A percentile compares a stretch with the other conserved stretches of the same genome.
Evolutionary conservation across 1,140 invertebrate genomes (phyloP).

Genomic region (Eueides isabella): DNA sequence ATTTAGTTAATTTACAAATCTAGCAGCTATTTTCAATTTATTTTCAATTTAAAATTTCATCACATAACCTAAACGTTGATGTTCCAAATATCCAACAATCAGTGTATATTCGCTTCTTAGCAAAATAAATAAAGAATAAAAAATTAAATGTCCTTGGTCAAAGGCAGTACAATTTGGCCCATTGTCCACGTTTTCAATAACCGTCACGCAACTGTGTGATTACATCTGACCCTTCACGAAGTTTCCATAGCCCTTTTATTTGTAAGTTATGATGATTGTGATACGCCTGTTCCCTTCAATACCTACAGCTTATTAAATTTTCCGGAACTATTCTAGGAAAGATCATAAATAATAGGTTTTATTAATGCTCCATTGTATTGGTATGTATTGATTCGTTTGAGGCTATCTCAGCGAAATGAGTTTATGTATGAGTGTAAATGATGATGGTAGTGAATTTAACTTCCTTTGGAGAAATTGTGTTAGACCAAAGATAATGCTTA

Average conservation of each 20-base stretch:
- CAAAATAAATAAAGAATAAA: constrained; percentile 15
- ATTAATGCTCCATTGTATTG: neutral
- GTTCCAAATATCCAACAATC: neutral
- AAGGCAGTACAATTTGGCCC: constrained; percentile 26
- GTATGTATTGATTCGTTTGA: neutral
- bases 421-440: too few relatives aligned
- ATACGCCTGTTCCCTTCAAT: constrained; percentile 10
- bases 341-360: neutral
- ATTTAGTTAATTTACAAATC: too few relatives aligned
- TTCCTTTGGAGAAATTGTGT: too few relatives aligned
- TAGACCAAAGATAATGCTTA: too few relatives aligned
- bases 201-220: constrained; percentile 35
- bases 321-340: neutral
- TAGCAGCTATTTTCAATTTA: too few relatives aligned
- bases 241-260: constrained; percentile 25
- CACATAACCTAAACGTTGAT: neutral
- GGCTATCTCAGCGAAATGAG: too few relatives aligned
- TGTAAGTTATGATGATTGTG: constrained; percentile 30
- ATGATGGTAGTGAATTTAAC: too few relatives aligned
- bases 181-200: constrained; percentile 39
- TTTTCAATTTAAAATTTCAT: too few relatives aligned
- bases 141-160: constrained; percentile 30
- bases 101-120: neutral
- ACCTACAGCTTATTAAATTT: constrained; percentile 2
- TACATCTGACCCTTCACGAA: constrained; percentile 29